These are phyloP conservation scores for Clarias batrachus DNA, from an alignment of 2,113 vertebrate genomes.

Conservation along the genomic window DNA sequence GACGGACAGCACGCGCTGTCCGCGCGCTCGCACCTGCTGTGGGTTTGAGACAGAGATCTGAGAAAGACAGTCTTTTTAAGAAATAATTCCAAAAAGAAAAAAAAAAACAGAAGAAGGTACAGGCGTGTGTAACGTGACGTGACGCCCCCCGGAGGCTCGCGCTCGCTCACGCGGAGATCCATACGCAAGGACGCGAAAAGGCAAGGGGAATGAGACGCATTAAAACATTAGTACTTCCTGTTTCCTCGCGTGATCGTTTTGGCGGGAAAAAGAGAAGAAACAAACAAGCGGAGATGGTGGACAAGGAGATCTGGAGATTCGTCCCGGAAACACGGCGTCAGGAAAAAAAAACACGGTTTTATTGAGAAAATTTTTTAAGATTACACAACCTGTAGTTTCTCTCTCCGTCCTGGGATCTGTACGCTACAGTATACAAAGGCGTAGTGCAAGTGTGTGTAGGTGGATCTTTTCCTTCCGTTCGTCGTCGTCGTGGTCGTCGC, in stretches of 20 bases:
- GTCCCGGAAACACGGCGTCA: conserved; percentile 54
- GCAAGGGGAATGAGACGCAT: conserved; percentile 64
- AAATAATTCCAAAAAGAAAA: neutral
- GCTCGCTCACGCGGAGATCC: conserved; percentile 42
- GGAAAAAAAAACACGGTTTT: neutral
- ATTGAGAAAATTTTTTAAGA: neutral
- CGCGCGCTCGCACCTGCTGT: conserved; percentile 61
- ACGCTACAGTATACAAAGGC: neutral
- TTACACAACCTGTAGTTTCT: neutral
- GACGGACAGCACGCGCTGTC: conserved; percentile 49
- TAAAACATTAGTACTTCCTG: conserved; percentile 58
- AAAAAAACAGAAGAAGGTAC: neutral
- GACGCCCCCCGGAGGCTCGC: conserved; percentile 51
- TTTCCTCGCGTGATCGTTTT: conserved; percentile 73
- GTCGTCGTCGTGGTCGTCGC: neutral
- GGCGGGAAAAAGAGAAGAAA: conserved; percentile 62
- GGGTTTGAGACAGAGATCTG: conserved; percentile 24
- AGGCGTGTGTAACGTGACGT: conserved; percentile 11
- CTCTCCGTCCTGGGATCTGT: conserved; percentile 7
- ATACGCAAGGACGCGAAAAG: conserved; percentile 29
- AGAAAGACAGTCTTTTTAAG: neutral
- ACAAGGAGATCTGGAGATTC: conserved; percentile 42
- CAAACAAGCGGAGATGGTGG: conserved; percentile 37
- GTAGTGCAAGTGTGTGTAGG: conserved; percentile 6
- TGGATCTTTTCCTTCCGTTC: neutral